These are phyloP conservation scores for Champsocephalus gunnari DNA, from an alignment of 2,797 vertebrate genomes.

Conservation along the genomic window DNA sequence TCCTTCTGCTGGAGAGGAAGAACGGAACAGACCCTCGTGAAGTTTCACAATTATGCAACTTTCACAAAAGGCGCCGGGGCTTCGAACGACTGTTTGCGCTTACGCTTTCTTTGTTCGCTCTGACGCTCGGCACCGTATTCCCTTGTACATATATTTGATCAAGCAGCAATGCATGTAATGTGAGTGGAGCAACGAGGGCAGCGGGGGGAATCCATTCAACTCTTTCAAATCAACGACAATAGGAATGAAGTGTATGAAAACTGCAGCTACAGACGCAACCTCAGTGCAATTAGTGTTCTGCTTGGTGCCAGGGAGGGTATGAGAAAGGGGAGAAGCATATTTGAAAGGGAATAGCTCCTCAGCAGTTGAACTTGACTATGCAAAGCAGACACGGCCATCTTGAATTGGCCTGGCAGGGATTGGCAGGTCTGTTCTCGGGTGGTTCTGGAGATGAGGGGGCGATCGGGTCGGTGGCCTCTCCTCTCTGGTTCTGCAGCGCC, in stretches of 20 bases:
- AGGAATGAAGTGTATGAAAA: conserved; percentile 50
- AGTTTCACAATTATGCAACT: conserved; percentile 38
- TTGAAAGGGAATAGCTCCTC: conserved; percentile 19
- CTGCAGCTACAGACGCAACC: conserved; percentile 38
- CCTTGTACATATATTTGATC: conserved; percentile 55
- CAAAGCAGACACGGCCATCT: conserved; percentile 63
- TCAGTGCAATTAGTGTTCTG: conserved; percentile 55
- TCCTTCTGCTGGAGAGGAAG: conserved; percentile 18
- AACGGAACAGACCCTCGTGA: conserved; percentile 25
- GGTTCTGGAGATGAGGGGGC: conserved; percentile 54
- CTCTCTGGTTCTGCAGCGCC: conserved; percentile 57
- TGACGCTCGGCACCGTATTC: conserved; percentile 15
- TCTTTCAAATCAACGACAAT: conserved; percentile 55
- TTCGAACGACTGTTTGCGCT: conserved; percentile 34
- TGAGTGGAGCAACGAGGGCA: conserved; percentile 33
- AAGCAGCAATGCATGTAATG: conserved; percentile 41
- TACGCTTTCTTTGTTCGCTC: conserved; percentile 51
- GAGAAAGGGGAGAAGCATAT: conserved; percentile 8
- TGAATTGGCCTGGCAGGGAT: conserved; percentile 60
- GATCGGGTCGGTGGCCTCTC: conserved; percentile 64
- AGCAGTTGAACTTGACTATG: conserved; percentile 60
- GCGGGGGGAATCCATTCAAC: conserved; percentile 52
- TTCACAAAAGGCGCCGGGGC: conserved; percentile 33
- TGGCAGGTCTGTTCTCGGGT: conserved; percentile 61
- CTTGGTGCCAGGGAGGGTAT: conserved; percentile 42